phyloP scores from a whole-genome alignment of 2,888 invertebrate genomes.

The Tortrix viridana region DNA sequence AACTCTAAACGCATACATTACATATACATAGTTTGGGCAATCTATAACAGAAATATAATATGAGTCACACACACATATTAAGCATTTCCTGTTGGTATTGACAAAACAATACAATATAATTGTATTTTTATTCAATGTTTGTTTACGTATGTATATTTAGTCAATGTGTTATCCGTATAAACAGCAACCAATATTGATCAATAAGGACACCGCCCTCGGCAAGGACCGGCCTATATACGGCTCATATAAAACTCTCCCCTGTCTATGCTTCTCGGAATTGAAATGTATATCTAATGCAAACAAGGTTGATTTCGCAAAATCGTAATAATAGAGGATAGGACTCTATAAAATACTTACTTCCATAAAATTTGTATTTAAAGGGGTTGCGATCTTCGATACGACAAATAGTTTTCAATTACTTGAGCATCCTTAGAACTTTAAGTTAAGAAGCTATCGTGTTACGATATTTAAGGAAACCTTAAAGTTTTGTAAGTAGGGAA shows the following conservation, averaged over 20 bases:
- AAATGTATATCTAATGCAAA: neutral
- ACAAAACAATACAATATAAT: too few species aligned
- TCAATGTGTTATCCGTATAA: too few species aligned
- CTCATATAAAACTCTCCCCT: neutral
- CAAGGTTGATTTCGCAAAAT: neutral
- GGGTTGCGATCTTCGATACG: constrained; percentile 1
- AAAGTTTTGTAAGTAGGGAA: too few species aligned
- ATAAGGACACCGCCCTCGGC: constrained; percentile 3
- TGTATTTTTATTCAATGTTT: too few species aligned
- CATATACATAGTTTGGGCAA: too few species aligned
- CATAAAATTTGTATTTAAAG: neutral
- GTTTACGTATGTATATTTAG: too few species aligned
- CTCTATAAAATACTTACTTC: neutral
- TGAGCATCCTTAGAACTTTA: constrained; percentile 4
- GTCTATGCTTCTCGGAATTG: neutral
- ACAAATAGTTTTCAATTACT: constrained; percentile 16
- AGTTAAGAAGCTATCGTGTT: too few species aligned
- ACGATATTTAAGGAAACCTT: too few species aligned
- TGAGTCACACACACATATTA: too few species aligned
- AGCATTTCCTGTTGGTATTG: too few species aligned
- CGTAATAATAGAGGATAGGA: neutral
- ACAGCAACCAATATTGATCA: constrained; percentile 1
- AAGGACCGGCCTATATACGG: constrained; percentile 1
- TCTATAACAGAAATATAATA: too few species aligned
- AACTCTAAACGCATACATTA: too few species aligned